Conservation (phyloP, 2,888 invertebrate genomes). For the Pterostichus madidus region DNA sequence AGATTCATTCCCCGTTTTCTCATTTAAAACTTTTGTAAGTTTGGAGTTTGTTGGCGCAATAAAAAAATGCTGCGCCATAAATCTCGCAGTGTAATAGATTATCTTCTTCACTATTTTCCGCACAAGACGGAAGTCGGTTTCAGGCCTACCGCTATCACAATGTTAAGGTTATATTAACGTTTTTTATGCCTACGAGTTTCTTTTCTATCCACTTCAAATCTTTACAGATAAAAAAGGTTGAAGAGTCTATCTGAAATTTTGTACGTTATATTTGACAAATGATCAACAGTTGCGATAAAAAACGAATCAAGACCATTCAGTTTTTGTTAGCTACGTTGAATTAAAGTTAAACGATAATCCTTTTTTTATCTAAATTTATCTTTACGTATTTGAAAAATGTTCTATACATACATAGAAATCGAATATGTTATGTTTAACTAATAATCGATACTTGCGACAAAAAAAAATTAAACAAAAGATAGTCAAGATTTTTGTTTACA, state of each 20-base stretch:
- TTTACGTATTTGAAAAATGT: neutral
- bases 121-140: slow-evolving; percentile 14
- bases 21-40: slow-evolving; percentile 36
- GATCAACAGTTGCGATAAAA: slow-evolving; percentile 28
- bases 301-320: neutral
- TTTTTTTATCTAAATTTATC: neutral
- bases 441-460: slow-evolving; percentile 10
- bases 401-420: neutral
- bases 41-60: slow-evolving; percentile 29
- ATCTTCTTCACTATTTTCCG: slow-evolving; percentile 32
- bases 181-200: slow-evolving; percentile 20
- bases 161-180: slow-evolving; percentile 26
- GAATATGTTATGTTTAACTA: slow-evolving; percentile 2
- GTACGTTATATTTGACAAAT: slow-evolving; percentile 33
- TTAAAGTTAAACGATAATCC: too few relatives aligned
- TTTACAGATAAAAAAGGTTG: slow-evolving; percentile 16
- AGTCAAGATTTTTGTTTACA: neutral
- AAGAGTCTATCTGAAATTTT: slow-evolving; percentile 9
- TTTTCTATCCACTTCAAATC: slow-evolving; percentile 21
- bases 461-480: neutral
- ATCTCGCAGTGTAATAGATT: slow-evolving; percentile 12
- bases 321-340: neutral
- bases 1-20: slow-evolving; percentile 34
- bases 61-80: slow-evolving; percentile 27
- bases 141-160: slow-evolving; percentile 29